Base-by-base conservation (phyloP, 1,140 invertebrate species). In the Ptiloglossa arizonensis region DNA sequence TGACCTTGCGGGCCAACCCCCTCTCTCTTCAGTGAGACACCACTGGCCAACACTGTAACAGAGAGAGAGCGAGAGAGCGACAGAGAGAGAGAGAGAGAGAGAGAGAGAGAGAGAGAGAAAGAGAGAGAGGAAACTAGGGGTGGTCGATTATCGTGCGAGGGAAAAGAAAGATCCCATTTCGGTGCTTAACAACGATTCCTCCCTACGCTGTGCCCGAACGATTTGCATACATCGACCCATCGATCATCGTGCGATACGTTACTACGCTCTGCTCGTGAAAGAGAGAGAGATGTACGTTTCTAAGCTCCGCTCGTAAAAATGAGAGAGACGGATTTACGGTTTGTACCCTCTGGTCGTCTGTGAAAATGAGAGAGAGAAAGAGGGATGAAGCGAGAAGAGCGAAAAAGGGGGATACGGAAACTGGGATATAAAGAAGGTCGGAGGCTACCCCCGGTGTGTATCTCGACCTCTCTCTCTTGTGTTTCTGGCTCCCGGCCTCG, bases 11-110 rank as follows among this genome's bases (percentile, higher is more conserved):
- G 85, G 79, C 63, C 80, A 86, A 88, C 86, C 81, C 87, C 87
- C 89, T 89, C 89, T 91, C 89, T 89, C 88, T 88, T 87, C 81
- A 90, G 87, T 90, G 90, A 90, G 88, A 91, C 88, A 90, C 88
- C 88, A 89, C 86, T 89, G 89, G 86, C 89, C 88, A 90, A 91
- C 89, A 90, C 89, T 90, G 89, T 87, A 91, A 90, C 89, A 90
- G 86, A 89, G 87, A 90, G 86, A 88, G 87, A 86, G 81, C 82
- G 85, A 89, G 87, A 88, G 83, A 89, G 80, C 85, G 83, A 89
- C 78, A 81, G 64, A 87, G 85, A 79, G 75, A 79, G 74, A 82
- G 71, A 73, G 68, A 35, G 60, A 68, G 60, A 71, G 78, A 74
- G 66, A 69, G 66, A 15, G 64, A 64, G 63, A 79, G 59, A 66